Evolutionary conservation across 2,797 vertebrate genomes (phyloP), one percentile per base, ranked within the genome.

Genomic region (Austrolebias charrua): DNA sequence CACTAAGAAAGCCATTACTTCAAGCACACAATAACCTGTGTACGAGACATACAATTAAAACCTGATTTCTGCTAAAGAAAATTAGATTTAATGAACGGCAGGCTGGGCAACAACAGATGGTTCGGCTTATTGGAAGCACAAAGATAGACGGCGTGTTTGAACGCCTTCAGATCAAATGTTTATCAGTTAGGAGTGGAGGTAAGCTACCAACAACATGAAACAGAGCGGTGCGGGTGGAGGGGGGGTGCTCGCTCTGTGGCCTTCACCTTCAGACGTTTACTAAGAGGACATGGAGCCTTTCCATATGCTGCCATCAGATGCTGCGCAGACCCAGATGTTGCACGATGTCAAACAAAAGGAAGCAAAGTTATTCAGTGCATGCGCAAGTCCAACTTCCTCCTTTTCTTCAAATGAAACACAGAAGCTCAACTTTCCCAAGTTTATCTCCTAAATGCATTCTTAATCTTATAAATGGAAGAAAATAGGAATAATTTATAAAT

Each of bases 391-490:
- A 59, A 59, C 31, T 1, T 47, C 29, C 24, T 51, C 52, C 65
- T 80, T 83, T 66, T 74, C 81, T 82, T 81, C 47, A 72, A 63
- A 69, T 33, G 48, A 18, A 70, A 51, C 9, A 3, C 15, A 35
- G 49, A 49, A 76, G 35, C 60, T 49, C 43, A 92, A 90, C 90
- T 94, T 92, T 82, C 63, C 53, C 87, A 79, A 79, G 84, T 90
- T 86, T 85, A 85, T 84, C 73, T 73, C 66, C 71, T 85, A 84
- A 88, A 90, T 82, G 81, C 85, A 81, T 89, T 89, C 83, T 80
- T 90, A 92, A 95, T 96, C 94, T 95, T 95, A 93, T 89, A 86
- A 90, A 95, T 94, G 94, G 92, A 94, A 94, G 92, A 90, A 94
- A 94, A 93, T 92, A 93, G 93, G 93, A 94, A 92, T 94, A 93